Evolutionary conservation across 1,140 invertebrate genomes (phyloP).

Genomic region (Cydia pomonella): DNA sequence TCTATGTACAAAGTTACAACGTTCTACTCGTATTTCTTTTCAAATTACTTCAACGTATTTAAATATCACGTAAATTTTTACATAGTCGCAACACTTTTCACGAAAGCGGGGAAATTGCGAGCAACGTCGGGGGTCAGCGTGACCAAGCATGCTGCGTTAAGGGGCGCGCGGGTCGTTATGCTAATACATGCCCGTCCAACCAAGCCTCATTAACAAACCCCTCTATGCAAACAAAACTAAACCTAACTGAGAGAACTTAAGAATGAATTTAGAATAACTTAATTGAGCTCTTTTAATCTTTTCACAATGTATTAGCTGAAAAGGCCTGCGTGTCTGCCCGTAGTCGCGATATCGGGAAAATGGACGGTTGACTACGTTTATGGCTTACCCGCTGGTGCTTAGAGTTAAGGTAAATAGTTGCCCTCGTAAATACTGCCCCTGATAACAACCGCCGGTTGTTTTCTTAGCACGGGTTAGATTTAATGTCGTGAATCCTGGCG

Average conservation of each 20-base stretch:
- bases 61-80: conserved; percentile 40
- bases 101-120: conserved; percentile 70
- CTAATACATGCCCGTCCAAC: conserved; percentile 60
- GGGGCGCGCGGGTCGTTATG: conserved; percentile 74
- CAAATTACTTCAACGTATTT: too few relatives aligned
- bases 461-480: conserved; percentile 45
- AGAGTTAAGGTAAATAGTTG: conserved; percentile 64
- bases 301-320: conserved; percentile 40
- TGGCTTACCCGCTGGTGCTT: conserved; percentile 63
- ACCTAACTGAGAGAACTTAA: conserved; percentile 33
- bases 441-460: conserved; percentile 60
- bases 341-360: conserved; percentile 74
- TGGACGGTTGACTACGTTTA: conserved; percentile 79
- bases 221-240: conserved; percentile 35
- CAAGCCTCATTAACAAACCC: conserved; percentile 38
- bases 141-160: conserved; percentile 79
- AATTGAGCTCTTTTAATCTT: conserved; percentile 26
- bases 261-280: not conserved
- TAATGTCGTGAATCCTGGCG: too few relatives aligned
- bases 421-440: conserved; percentile 57
- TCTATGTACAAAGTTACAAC: too few relatives aligned
- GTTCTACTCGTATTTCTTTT: too few relatives aligned
- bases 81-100: conserved; percentile 57
- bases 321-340: conserved; percentile 69
- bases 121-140: conserved; percentile 71